Percentiles rank a stretch among this genome's conserved stretches.
phyloP scores from a whole-genome alignment of 1,140 invertebrate species.

The Nylanderia fulva region DNA sequence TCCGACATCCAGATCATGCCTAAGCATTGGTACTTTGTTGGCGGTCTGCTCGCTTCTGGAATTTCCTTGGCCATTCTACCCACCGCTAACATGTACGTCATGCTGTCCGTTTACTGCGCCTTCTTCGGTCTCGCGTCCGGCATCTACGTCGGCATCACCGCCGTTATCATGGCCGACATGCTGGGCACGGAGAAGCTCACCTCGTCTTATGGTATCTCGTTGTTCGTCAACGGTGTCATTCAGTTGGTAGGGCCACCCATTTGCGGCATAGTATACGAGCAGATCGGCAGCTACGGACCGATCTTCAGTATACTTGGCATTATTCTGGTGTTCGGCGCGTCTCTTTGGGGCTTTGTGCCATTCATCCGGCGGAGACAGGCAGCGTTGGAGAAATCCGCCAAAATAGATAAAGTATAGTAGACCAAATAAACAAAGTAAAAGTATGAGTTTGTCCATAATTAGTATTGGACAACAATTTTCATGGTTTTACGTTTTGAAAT shows the following conservation, averaged over 20 bases:
- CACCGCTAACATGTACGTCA: slow-evolving; percentile 85
- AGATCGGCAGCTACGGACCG: slow-evolving; percentile 88
- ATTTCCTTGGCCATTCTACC: slow-evolving; percentile 90
- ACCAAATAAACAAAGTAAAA: slow-evolving; percentile 39
- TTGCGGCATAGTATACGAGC: slow-evolving; percentile 90
- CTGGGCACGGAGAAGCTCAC: slow-evolving; percentile 93
- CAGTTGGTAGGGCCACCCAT: slow-evolving; percentile 93
- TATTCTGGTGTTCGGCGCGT: slow-evolving; percentile 90
- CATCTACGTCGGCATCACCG: slow-evolving; percentile 94
- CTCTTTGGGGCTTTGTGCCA: slow-evolving; percentile 91
- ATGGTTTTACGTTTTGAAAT: slow-evolving; percentile 7
- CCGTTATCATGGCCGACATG: slow-evolving; percentile 94
- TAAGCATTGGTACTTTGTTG: slow-evolving; percentile 93
- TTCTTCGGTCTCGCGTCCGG: slow-evolving; percentile 93
- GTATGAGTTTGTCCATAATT: slow-evolving; percentile 20
- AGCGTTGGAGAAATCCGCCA: slow-evolving; percentile 67
- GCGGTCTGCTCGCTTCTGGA: slow-evolving; percentile 91
- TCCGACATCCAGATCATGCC: slow-evolving; percentile 91
- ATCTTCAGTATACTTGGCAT: slow-evolving; percentile 91
- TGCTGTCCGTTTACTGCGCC: slow-evolving; percentile 89
- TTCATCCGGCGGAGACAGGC: slow-evolving; percentile 87
- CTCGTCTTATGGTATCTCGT: slow-evolving; percentile 93
- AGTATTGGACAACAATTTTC: slow-evolving; percentile 22
- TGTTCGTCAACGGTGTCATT: slow-evolving; percentile 93
- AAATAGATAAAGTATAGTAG: slow-evolving; percentile 75